Percentiles rank a stretch among this genome's conserved stretches.
phyloP scores from a whole-genome alignment of 2,888 invertebrate genomes.

The Philopedon plagiatum region DNA sequence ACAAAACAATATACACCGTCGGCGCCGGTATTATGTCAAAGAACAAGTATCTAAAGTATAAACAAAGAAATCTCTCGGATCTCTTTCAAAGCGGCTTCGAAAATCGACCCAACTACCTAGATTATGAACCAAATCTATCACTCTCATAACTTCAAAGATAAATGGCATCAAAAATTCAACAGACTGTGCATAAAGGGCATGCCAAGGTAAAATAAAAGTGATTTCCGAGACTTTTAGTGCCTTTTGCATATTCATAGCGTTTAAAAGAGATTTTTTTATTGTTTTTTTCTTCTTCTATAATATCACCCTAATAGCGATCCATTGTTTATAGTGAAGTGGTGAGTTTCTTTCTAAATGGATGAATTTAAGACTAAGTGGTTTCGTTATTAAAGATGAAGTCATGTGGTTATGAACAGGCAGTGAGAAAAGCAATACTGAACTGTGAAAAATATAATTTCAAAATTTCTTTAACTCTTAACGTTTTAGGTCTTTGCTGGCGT shows the following conservation, averaged over 20 bases:
- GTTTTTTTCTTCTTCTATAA: slow-evolving; percentile 6
- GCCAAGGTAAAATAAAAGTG: slow-evolving; percentile 30
- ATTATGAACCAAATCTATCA: slow-evolving; percentile 60
- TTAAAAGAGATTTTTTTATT: slow-evolving; percentile 35
- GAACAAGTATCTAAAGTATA: slow-evolving; percentile 51
- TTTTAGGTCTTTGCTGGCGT: too few species aligned
- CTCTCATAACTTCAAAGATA: slow-evolving; percentile 59
- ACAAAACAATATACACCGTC: slow-evolving; percentile 54
- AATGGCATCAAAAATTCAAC: slow-evolving; percentile 56
- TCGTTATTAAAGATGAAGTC: slow-evolving; percentile 1
- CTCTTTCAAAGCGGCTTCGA: slow-evolving; percentile 43
- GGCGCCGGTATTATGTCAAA: slow-evolving; percentile 50
- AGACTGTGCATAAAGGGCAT: slow-evolving; percentile 49
- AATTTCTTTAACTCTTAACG: too few species aligned
- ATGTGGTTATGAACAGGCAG: too few species aligned
- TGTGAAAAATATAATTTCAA: too few species aligned
- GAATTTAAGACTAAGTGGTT: slow-evolving; percentile 8
- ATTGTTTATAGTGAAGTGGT: slow-evolving; percentile 21
- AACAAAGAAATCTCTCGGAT: slow-evolving; percentile 55
- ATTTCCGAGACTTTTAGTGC: slow-evolving; percentile 42
- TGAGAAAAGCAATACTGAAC: too few species aligned
- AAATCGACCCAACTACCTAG: slow-evolving; percentile 52
- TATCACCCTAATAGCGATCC: slow-evolving; percentile 5
- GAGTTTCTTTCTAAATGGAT: slow-evolving; percentile 23
- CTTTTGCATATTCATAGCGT: slow-evolving; percentile 50